phyloP scores from a whole-genome alignment of 2,888 invertebrate genomes.

The Lamproptera curius region DNA sequence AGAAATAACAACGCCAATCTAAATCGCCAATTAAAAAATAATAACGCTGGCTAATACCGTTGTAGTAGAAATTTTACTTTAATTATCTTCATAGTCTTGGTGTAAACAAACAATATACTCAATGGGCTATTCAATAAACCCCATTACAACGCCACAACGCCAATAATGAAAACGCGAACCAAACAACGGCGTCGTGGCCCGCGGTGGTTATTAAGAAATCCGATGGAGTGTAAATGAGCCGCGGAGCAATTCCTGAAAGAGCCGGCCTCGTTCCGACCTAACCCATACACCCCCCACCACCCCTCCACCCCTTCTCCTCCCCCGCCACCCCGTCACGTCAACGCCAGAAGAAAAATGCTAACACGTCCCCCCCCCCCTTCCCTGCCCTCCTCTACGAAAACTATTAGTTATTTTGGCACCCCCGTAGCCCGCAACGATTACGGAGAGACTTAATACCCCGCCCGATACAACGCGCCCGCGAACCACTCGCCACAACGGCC shows the following conservation, averaged over 20 bases:
- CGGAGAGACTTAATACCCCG: no score
- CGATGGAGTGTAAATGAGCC: constrained; percentile 76
- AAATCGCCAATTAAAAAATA: no score
- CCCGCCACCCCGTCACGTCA: constrained; percentile 55
- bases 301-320: constrained; percentile 28
- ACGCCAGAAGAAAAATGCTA: constrained; percentile 78
- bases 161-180: constrained; percentile 1
- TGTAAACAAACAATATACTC: no score
- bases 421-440: constrained; percentile 64
- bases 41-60: no score
- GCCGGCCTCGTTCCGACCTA: constrained; percentile 34
- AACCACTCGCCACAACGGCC: constrained; percentile 3
- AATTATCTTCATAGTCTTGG: no score
- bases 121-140: no score
- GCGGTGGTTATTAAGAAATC: constrained; percentile 58
- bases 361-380: constrained; percentile 78
- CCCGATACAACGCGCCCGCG: constrained; percentile 19
- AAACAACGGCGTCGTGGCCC: constrained; percentile 24
- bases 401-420: constrained; percentile 79
- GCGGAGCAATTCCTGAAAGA: constrained; percentile 65
- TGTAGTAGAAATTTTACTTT: no score
- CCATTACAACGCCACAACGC: not conserved
- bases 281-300: constrained; percentile 21
- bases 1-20: no score
- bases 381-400: no score